These are phyloP conservation scores for Mythimna loreyi DNA, from an alignment of 2,888 invertebrate genomes.

Conservation along the genomic window DNA sequence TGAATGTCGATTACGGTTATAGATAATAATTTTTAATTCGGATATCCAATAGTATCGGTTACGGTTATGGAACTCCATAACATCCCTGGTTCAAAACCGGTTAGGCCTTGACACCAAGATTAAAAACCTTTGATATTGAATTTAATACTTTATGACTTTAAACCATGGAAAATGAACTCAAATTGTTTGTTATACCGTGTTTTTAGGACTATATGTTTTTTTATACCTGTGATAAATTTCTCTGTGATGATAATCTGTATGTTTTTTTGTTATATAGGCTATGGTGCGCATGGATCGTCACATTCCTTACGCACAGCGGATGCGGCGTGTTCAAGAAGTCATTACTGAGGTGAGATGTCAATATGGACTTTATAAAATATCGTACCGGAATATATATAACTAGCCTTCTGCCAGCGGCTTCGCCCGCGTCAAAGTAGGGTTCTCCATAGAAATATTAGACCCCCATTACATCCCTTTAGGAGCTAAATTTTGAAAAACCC, in stretches of 20 bases:
- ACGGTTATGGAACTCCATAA: no score
- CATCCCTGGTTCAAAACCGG: neutral
- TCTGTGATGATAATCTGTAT: neutral
- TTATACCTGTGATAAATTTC: neutral
- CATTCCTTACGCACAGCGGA: slow-evolving; percentile 93
- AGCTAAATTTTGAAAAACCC: no score
- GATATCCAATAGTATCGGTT: no score
- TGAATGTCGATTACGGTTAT: no score
- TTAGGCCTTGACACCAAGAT: slow-evolving; percentile 42
- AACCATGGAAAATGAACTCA: slow-evolving; percentile 10
- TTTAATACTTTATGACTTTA: slow-evolving; percentile 14
- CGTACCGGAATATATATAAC: no score
- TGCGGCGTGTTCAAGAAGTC: slow-evolving; percentile 96
- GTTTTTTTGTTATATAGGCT: slow-evolving; percentile 85
- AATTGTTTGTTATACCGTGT: slow-evolving; percentile 1
- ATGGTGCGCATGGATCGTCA: slow-evolving; percentile 96
- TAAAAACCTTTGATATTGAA: slow-evolving; percentile 15
- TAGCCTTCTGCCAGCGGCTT: no score
- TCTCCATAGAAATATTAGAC: no score
- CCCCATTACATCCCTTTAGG: no score
- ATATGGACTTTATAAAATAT: neutral
- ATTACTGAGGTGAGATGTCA: slow-evolving; percentile 93
- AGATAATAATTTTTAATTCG: no score
- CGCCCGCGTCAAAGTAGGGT: no score
- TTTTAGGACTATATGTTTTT: neutral